Conservation (phyloP, 2,888 invertebrate genomes). For the Ophion slaviceki region DNA sequence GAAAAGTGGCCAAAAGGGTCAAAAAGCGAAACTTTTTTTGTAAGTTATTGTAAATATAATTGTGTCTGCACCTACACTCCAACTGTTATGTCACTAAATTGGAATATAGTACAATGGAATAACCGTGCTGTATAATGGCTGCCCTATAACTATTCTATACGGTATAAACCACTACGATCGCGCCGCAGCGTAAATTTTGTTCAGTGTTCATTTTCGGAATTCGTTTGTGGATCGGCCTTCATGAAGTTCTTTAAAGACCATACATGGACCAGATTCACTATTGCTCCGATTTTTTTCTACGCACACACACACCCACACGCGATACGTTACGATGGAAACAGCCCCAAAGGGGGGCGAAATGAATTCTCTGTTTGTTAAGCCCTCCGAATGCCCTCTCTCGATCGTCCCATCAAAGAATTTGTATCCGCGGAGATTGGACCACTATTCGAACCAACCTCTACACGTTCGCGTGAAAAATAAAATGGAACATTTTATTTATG, state of each 20-base stretch:
- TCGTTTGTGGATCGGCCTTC: neutral
- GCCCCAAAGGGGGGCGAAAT: conserved; percentile 14
- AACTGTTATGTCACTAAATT: too few relatives aligned
- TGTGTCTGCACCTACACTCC: too few relatives aligned
- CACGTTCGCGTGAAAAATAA: neutral
- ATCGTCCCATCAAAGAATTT: conserved; percentile 12
- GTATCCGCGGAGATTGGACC: neutral
- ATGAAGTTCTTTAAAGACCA: conserved; percentile 1
- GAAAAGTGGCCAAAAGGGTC: too few relatives aligned
- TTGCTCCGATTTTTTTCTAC: conserved; percentile 8
- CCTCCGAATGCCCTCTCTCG: conserved; percentile 6
- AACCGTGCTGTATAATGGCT: too few relatives aligned
- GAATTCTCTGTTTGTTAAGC: conserved; percentile 17
- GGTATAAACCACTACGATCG: too few relatives aligned
- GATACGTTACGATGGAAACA: conserved; percentile 9
- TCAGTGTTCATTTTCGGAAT: neutral
- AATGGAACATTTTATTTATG: neutral
- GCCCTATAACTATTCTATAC: too few relatives aligned
- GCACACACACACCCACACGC: neutral
- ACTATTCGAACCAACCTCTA: neutral
- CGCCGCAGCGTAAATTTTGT: neutral
- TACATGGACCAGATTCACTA: neutral
- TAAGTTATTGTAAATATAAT: too few relatives aligned
- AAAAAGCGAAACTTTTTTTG: too few relatives aligned
- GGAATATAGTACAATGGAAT: too few relatives aligned